Percentiles rank a stretch among this genome's conserved stretches.
These are phyloP conservation scores for Spheniscus humboldti DNA, from an alignment of 2,797 vertebrate genomes.

Conservation along the genomic window DNA sequence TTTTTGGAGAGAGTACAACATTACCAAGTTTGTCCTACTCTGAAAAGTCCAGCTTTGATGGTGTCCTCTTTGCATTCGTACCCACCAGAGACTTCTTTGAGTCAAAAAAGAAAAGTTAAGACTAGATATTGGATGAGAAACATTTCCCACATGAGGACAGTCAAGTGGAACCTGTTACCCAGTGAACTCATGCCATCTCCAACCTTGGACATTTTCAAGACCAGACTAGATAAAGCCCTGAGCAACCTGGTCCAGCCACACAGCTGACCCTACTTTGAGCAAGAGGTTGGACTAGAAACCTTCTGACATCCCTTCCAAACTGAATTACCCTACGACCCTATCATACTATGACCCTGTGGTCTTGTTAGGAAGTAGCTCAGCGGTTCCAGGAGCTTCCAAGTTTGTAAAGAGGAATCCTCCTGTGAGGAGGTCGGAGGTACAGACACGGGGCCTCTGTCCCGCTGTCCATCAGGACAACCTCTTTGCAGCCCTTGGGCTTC, in stretches of 20 bases:
- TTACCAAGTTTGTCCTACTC: neutral
- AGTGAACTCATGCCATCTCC: neutral
- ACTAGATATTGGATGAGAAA: neutral
- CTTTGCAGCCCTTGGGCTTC: neutral
- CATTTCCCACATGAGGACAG: neutral
- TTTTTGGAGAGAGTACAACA: neutral
- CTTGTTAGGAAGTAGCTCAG: neutral
- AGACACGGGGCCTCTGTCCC: fast-evolving
- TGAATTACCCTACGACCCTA: neutral
- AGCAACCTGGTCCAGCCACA: neutral
- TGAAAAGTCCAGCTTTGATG: neutral
- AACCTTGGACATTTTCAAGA: neutral
- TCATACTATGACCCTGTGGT: too few relatives aligned
- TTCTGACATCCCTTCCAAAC: neutral
- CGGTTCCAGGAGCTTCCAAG: neutral
- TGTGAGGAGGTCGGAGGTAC: neutral
- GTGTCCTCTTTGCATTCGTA: neutral
- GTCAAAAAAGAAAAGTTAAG: neutral
- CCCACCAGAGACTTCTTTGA: neutral
- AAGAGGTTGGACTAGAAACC: neutral
- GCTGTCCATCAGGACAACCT: neutral
- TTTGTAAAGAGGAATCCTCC: neutral
- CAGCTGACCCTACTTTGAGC: neutral
- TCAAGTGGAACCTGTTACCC: neutral
- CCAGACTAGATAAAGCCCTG: neutral